Conservation (phyloP, 2,888 invertebrate species). For the Cyrtodaria siliqua region DNA sequence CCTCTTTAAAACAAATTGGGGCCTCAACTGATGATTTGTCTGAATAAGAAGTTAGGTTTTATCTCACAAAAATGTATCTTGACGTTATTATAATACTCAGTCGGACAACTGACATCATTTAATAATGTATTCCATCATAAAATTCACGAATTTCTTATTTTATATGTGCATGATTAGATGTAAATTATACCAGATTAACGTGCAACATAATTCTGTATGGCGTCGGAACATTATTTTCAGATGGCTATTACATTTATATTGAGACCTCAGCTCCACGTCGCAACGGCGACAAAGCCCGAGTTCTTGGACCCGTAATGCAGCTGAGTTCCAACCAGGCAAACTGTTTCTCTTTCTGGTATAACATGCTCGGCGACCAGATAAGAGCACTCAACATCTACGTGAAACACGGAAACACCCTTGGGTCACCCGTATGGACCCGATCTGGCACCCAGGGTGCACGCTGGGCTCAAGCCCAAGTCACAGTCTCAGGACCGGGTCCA, state of each 20-base stretch:
- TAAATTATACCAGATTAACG: too few relatives aligned
- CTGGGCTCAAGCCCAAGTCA: slow-evolving; percentile 69
- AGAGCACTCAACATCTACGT: slow-evolving; percentile 68
- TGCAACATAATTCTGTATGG: too few relatives aligned
- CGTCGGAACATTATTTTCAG: too few relatives aligned
- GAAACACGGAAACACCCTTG: slow-evolving; percentile 51
- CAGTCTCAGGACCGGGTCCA: slow-evolving; percentile 45
- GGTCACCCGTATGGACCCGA: slow-evolving; percentile 68
- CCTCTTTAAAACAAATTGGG: too few relatives aligned
- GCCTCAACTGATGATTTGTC: too few relatives aligned
- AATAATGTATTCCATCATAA: too few relatives aligned
- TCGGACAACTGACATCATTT: too few relatives aligned
- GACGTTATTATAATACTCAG: too few relatives aligned
- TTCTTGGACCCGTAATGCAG: slow-evolving; percentile 70
- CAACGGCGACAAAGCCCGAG: slow-evolving; percentile 88
- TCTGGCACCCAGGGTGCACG: slow-evolving; percentile 68
- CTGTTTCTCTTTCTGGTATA: slow-evolving; percentile 81
- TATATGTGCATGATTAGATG: too few relatives aligned
- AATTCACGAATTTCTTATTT: too few relatives aligned
- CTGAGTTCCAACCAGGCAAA: slow-evolving; percentile 48
- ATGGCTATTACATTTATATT: slow-evolving; percentile 79
- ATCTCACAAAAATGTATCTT: too few relatives aligned
- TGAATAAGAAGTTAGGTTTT: too few relatives aligned
- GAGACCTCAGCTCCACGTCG: slow-evolving; percentile 87
- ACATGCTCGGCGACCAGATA: slow-evolving; percentile 77